Base-by-base conservation (phyloP, 2,888 invertebrate genomes). In the Chloroclysta siterata region DNA sequence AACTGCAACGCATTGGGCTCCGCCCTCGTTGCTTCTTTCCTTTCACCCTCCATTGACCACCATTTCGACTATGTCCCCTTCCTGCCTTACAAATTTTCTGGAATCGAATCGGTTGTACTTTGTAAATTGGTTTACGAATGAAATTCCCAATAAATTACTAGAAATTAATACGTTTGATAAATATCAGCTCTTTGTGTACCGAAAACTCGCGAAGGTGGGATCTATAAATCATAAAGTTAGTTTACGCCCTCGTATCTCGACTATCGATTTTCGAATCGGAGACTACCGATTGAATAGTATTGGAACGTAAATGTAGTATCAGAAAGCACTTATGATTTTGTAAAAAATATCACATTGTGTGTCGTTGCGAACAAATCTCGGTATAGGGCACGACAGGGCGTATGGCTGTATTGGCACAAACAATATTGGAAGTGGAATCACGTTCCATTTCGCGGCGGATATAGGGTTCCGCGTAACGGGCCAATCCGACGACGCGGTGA, bases 361-460 rank as follows among this genome's bases (percentile, higher is more conserved):
- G 54, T 17, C 33, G 51, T 51, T 36, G 28, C 29, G 41, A 60
- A 60, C 53, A 62, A 70, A 73, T 67, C 42, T 60, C 51, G 41
- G 60, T 33, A 11, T 59, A 60, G 53, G 56, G 58, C 46, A 42
- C 44, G 66, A 63, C 72, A 74, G 74, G 75, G 72, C 71, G 72
- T 75, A 74, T 69, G 66, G 53, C 62, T 67, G 72, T 75, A 72
- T 79, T 72, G 74, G 72, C 72, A 74, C 73, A 69, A 72, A 72
- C 76, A 77, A 76, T 80, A 84, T 88, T 85, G 83, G 79, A 81
- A 84, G 85, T 86, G 83, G 83, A 84, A 83, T 83, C 88, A 85
- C 85, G 85, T 86, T 85, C 79, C 78, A 88, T 89, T 88, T 84
- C 85, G 84, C 80, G 84, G 86, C 87, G 88, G 89, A 89, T 89